A percentile compares a stretch with the other conserved stretches of the same genome.
phyloP scores from a whole-genome alignment of 2,113 vertebrate genomes.

The Megalops atlanticus region DNA sequence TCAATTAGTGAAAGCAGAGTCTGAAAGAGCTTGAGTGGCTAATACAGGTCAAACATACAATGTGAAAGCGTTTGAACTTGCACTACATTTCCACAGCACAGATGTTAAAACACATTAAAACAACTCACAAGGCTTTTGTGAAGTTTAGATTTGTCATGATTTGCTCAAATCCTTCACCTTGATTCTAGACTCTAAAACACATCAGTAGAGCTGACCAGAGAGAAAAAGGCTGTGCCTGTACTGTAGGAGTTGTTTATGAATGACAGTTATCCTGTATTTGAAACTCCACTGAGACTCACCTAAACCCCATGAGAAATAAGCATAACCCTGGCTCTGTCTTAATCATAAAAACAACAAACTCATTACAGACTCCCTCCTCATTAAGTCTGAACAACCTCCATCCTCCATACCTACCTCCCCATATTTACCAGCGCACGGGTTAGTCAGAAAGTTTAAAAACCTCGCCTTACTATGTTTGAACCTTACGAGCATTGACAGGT shows the following conservation, averaged over 20 bases:
- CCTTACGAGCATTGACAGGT: too few relatives aligned
- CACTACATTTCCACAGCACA: not conserved
- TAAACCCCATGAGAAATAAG: not conserved
- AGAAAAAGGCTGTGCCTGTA: not conserved
- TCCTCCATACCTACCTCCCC: not conserved
- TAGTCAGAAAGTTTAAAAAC: too few relatives aligned
- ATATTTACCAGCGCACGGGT: not conserved
- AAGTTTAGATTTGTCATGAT: not conserved
- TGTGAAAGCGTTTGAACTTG: not conserved
- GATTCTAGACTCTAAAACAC: not conserved
- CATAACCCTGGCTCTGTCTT: not conserved
- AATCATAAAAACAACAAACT: slow-evolving; percentile 12
- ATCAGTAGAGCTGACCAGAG: not conserved
- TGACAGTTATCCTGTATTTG: not conserved
- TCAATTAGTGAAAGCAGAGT: not conserved
- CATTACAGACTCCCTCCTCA: not conserved
- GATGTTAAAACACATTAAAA: not conserved
- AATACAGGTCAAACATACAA: slow-evolving; percentile 8
- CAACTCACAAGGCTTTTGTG: not conserved
- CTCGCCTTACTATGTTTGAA: too few relatives aligned
- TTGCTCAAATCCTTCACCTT: not conserved
- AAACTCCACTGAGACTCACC: not conserved
- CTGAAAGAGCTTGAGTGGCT: not conserved
- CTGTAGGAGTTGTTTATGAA: not conserved
- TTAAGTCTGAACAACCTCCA: not conserved